A percentile compares a stretch with the other conserved stretches of the same genome.
Conservation (phyloP, 2,888 invertebrate genomes). For the Arenicola marina region DNA sequence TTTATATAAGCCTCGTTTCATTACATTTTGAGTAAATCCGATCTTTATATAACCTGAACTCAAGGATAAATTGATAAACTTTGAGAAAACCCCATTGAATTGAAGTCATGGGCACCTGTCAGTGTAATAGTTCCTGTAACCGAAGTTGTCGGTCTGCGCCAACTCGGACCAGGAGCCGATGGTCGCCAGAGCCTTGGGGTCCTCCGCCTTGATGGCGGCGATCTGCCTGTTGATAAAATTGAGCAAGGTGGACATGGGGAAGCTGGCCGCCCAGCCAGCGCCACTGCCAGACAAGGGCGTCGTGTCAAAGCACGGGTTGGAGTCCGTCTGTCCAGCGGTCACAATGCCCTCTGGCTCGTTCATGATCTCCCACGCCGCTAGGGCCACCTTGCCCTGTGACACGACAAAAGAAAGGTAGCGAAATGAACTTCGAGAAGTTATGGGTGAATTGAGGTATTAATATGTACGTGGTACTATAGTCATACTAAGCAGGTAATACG, state of each 20-base stretch:
- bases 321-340: constrained; percentile 28
- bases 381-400: constrained; percentile 40
- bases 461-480: too few relatives aligned
- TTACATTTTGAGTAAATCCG: too few relatives aligned
- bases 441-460: too few relatives aligned
- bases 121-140: constrained; percentile 35
- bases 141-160: constrained; percentile 32
- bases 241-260: constrained; percentile 37
- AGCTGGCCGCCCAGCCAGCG: constrained; percentile 44
- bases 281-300: constrained; percentile 37
- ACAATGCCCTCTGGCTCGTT: constrained; percentile 49
- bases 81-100: too few relatives aligned
- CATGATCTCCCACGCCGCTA: constrained; percentile 51
- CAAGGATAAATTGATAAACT: too few relatives aligned
- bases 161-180: constrained; percentile 37
- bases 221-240: constrained; percentile 42
- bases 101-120: too few relatives aligned
- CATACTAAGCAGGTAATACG: too few relatives aligned
- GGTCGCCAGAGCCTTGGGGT: constrained; percentile 36
- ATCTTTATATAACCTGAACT: too few relatives aligned
- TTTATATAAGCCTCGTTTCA: too few relatives aligned
- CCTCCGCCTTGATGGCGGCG: constrained; percentile 34
- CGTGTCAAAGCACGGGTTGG: constrained; percentile 43
- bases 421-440: too few relatives aligned
- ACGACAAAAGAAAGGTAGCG: not conserved